A percentile compares a stretch with the other conserved stretches of the same genome.
phyloP scores from a whole-genome alignment of 35 echinoderm and acorn worm genomes.

The Eucidaris tribuloides region DNA sequence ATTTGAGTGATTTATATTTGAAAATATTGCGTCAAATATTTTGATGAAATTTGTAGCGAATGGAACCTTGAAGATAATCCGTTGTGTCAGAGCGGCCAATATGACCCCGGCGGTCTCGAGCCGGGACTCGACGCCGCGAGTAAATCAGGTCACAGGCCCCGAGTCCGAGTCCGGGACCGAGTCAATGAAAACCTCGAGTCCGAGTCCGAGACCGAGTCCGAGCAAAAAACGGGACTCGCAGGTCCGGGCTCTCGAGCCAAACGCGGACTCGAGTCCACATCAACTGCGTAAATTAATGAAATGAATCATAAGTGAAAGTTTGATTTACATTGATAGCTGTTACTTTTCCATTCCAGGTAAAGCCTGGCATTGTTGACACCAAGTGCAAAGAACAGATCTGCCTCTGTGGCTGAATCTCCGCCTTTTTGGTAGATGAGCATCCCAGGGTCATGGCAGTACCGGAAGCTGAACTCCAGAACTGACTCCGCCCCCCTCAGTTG shows the following conservation, averaged over 20 bases:
- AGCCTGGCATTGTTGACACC: constrained; percentile 74
- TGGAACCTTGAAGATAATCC: too few relatives aligned
- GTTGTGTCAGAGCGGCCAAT: too few relatives aligned
- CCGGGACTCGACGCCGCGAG: too few relatives aligned
- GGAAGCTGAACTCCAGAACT: constrained; percentile 93
- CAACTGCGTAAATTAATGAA: too few relatives aligned
- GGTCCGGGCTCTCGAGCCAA: background rate
- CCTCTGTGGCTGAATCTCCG: constrained; percentile 13
- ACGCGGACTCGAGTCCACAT: background rate
- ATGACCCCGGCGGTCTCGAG: too few relatives aligned
- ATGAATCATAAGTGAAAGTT: too few relatives aligned
- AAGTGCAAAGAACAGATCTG: constrained; percentile 72
- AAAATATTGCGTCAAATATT: too few relatives aligned
- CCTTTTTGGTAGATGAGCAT: constrained; percentile 96
- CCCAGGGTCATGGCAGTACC: constrained; percentile 87
- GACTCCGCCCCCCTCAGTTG: constrained; percentile 68
- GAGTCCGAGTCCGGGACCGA: too few relatives aligned
- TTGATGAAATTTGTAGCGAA: too few relatives aligned
- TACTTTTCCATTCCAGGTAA: constrained; percentile 91
- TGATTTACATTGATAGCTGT: too few relatives aligned
- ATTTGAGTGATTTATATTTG: too few relatives aligned
- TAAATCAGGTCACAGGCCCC: too few relatives aligned
- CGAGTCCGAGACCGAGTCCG: background rate
- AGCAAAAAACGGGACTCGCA: background rate
- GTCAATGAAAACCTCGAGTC: background rate